Evolutionary conservation across 2,113 vertebrate genomes (phyloP).

Genomic region (Vombatus ursinus): DNA sequence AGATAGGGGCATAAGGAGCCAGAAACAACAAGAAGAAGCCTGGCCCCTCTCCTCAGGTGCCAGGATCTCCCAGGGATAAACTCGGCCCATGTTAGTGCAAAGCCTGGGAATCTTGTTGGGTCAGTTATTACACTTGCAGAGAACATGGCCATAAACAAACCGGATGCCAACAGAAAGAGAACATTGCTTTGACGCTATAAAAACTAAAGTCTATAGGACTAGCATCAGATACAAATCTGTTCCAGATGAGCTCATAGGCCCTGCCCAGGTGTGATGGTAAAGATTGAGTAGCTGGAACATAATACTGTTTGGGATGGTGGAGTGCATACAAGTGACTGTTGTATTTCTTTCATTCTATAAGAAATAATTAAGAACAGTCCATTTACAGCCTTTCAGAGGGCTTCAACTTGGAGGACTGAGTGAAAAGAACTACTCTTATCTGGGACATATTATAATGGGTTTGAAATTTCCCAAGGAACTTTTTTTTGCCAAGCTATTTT

Average conservation of each 20-base stretch:
- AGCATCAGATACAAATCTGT: too few relatives aligned
- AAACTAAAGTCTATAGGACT: neutral
- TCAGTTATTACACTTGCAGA: neutral
- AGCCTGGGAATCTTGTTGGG: neutral
- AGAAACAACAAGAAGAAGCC: neutral
- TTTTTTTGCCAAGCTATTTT: neutral
- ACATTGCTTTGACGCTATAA: neutral
- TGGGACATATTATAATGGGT: neutral
- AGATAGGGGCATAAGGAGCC: neutral
- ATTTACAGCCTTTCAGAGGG: neutral
- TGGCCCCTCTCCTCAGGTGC: neutral
- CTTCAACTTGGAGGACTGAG: neutral
- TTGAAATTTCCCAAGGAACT: neutral
- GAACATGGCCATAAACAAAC: neutral
- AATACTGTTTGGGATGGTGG: too few relatives aligned
- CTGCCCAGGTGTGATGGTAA: too few relatives aligned
- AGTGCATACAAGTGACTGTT: too few relatives aligned
- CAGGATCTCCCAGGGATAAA: neutral
- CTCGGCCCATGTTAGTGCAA: neutral
- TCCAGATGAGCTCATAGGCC: too few relatives aligned
- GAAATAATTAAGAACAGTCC: neutral
- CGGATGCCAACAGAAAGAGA: neutral
- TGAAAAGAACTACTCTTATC: neutral
- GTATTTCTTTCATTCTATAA: too few relatives aligned
- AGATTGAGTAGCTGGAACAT: too few relatives aligned